Percentiles rank a stretch among this genome's conserved stretches.
These are phyloP conservation scores for Lycorma delicatula DNA, from an alignment of 1,140 invertebrate genomes.

Conservation along the genomic window DNA sequence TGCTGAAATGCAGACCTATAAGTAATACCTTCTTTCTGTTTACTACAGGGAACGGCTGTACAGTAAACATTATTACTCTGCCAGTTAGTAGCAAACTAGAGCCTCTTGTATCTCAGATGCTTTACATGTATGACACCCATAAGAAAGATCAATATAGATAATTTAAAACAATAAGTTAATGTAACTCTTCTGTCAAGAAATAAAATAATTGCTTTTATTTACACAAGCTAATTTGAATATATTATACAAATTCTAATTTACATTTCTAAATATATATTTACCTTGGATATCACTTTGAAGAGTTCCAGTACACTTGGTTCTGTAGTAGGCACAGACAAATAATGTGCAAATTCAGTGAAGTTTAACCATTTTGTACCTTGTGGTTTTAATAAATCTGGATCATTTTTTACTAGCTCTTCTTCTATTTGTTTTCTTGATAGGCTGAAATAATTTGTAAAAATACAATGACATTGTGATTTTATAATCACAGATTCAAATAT, in stretches of 20 bases:
- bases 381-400: constrained; percentile 21
- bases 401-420: constrained; percentile 26
- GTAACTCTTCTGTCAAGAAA: not conserved
- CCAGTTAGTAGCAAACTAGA: too few relatives aligned
- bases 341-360: constrained; percentile 31
- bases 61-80: too few relatives aligned
- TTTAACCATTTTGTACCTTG: constrained; percentile 14
- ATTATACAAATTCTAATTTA: not conserved
- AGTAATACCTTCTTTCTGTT: too few relatives aligned
- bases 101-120: too few relatives aligned
- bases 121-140: not conserved
- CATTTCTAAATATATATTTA: constrained; percentile 14
- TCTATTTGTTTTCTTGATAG: constrained; percentile 33
- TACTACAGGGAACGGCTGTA: too few relatives aligned
- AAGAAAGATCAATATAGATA: not conserved
- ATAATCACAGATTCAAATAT: not conserved
- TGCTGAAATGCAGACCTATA: too few relatives aligned
- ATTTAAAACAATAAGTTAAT: constrained; percentile 5
- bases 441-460: constrained; percentile 21
- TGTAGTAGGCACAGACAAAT: constrained; percentile 39
- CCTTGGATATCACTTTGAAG: constrained; percentile 34
- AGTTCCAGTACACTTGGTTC: constrained; percentile 40
- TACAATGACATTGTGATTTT: not conserved
- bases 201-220: not conserved
- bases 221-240: not conserved